phyloP scores from a whole-genome alignment of 2,113 vertebrate genomes.

The Natator depressus region DNA sequence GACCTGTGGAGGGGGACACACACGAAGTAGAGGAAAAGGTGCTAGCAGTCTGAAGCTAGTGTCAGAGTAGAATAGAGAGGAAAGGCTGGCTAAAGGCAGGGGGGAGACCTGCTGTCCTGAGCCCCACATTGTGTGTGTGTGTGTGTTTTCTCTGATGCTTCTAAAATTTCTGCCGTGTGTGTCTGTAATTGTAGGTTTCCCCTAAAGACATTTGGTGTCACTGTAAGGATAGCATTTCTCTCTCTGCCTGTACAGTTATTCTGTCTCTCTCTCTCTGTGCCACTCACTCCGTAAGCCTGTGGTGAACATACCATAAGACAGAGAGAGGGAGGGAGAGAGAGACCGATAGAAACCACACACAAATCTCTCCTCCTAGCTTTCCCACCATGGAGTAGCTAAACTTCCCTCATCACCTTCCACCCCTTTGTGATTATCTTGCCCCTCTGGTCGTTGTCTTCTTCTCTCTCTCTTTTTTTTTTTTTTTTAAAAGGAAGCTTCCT shows the following conservation, averaged over 20 bases:
- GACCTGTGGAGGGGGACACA: fast-evolving
- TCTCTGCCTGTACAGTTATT: slow-evolving; percentile 51
- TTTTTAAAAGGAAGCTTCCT: slow-evolving; percentile 33
- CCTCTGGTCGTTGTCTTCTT: slow-evolving; percentile 21
- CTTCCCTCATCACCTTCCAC: slow-evolving; percentile 50
- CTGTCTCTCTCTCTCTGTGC: slow-evolving; percentile 40
- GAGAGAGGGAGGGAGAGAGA: slow-evolving; percentile 21
- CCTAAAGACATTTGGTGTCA: slow-evolving; percentile 82
- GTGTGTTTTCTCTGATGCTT: not conserved
- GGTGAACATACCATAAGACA: slow-evolving; percentile 58
- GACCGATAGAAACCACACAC: slow-evolving; percentile 2
- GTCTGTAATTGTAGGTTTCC: slow-evolving; percentile 69
- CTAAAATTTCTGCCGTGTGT: slow-evolving; percentile 9
- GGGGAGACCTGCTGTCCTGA: not conserved
- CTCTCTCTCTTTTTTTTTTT: not conserved
- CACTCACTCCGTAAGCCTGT: not conserved
- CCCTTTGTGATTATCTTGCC: slow-evolving; percentile 15
- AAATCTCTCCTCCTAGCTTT: slow-evolving; percentile 39
- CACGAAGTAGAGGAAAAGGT: not conserved
- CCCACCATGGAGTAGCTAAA: slow-evolving; percentile 51
- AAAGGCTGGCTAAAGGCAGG: not conserved
- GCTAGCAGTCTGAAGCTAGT: not conserved
- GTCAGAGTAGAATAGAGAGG: not conserved
- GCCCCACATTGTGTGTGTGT: fast-evolving
- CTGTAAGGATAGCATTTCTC: slow-evolving; percentile 76